These are phyloP conservation scores for Caenorhabditis becei DNA, from an alignment of 2,888 invertebrate genomes.

Conservation along the genomic window DNA sequence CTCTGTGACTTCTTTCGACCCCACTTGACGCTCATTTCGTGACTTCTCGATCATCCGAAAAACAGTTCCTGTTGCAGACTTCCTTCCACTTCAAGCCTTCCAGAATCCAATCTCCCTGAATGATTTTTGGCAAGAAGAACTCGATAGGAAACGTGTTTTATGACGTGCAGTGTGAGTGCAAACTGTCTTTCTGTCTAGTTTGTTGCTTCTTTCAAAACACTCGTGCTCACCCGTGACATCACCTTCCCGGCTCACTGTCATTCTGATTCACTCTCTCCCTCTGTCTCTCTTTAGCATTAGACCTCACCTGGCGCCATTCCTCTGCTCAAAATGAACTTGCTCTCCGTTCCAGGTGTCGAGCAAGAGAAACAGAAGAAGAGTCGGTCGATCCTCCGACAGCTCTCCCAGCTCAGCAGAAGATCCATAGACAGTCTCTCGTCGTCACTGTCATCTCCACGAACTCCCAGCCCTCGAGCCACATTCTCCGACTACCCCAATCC, in stretches of 20 bases:
- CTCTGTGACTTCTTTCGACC: slow-evolving; percentile 17
- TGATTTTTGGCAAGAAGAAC: slow-evolving; percentile 56
- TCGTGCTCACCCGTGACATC: slow-evolving; percentile 30
- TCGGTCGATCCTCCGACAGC: slow-evolving; percentile 43
- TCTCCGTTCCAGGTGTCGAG: slow-evolving; percentile 46
- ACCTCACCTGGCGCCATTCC: background rate
- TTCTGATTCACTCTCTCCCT: slow-evolving; percentile 6
- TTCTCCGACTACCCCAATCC: slow-evolving; percentile 51
- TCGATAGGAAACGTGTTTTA: slow-evolving; percentile 46
- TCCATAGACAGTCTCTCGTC: slow-evolving; percentile 55
- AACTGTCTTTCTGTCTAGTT: slow-evolving; percentile 19
- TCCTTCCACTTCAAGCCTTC: background rate
- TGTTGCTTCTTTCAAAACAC: slow-evolving; percentile 23
- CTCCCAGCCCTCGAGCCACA: slow-evolving; percentile 50
- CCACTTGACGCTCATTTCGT: slow-evolving; percentile 31
- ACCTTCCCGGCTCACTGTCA: slow-evolving; percentile 5
- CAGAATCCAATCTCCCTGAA: slow-evolving; percentile 4
- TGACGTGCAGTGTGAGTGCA: slow-evolving; percentile 58
- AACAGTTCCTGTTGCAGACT: slow-evolving; percentile 32
- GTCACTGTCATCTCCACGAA: slow-evolving; percentile 40
- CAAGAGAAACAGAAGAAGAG: slow-evolving; percentile 46
- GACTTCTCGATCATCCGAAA: slow-evolving; percentile 37
- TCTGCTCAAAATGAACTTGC: slow-evolving; percentile 14
- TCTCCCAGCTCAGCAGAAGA: slow-evolving; percentile 44
- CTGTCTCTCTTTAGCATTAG: background rate